Base-by-base conservation (phyloP, 2,888 invertebrate species). In the Linnaemya tessellans region DNA sequence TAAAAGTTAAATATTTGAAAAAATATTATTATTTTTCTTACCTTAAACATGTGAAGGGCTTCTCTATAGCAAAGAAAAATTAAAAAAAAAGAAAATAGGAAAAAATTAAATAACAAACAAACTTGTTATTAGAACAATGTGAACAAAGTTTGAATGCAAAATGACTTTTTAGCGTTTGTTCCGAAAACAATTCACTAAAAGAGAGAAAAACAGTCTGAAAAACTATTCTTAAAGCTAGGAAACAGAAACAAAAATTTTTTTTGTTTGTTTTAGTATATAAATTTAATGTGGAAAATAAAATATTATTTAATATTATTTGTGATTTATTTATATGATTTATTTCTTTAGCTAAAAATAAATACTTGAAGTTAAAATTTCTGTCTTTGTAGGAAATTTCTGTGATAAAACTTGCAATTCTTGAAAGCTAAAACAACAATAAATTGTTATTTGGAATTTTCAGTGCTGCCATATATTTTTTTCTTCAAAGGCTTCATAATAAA, bases 21-120 rank as follows among this genome's bases (percentile, higher is more conserved):
- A 78, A 13, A 46, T 20, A 41, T 35, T 54, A 20, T 41, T 38
- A 62, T 74, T 75, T 22, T 68, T 67, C 22, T 5, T 30, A 30
- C 2, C 20, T 74, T 56, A 58, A 77, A 65, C 80, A 82, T 67
- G 75, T 82, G 30, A 82, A 85, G 56, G 79, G 85, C 85, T 85
- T 84, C 82, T 73, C 15, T 70, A 4, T 1, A 49, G 41, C 30
- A 58, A 38, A 67, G 41, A 41, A 79, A 71, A 41, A 54, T n/a
- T n/a, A 22, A 15, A 46, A 38, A 38, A 25, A 54, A n/a, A 79
- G 3, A 74, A 73, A 71, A 35, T 22, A 41, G 41, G 41, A 67
- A 79, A 22, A 74, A 68, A 41, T 75, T 75, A 56, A 56, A 80
- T 43, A 80, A 71, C 64, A 74, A 81, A 80, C 43, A 65, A 71